A percentile compares a stretch with the other conserved stretches of the same genome.
Evolutionary conservation across 2,888 invertebrate species (phyloP).

Genomic region (Beris chalybata): DNA sequence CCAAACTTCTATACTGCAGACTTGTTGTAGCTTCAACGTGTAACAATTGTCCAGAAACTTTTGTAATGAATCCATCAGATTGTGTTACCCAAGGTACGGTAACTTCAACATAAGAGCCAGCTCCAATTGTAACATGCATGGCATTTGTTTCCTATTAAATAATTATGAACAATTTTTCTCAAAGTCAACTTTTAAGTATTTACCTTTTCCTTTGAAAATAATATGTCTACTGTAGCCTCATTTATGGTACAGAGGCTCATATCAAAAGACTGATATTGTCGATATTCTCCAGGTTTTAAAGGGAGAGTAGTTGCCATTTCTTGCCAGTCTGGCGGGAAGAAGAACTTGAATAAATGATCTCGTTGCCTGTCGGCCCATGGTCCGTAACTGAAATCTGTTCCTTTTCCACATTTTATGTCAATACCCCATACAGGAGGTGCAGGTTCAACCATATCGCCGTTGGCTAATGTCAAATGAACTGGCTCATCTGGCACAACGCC

Average conservation of each 20-base stretch:
- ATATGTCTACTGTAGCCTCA: conserved; percentile 92
- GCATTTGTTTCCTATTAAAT: conserved; percentile 88
- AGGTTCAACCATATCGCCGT: conserved; percentile 90
- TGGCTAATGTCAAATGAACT: conserved; percentile 83
- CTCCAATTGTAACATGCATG: conserved; percentile 91
- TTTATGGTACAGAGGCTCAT: conserved; percentile 86
- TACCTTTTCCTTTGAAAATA: conserved; percentile 84
- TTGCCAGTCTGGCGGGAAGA: conserved; percentile 88
- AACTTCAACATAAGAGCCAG: conserved; percentile 95
- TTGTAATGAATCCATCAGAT: conserved; percentile 85
- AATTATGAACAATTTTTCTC: not conserved
- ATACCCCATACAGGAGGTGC: conserved; percentile 95
- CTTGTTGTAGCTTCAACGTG: conserved; percentile 96
- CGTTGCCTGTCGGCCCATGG: conserved; percentile 99
- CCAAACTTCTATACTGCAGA: conserved; percentile 87
- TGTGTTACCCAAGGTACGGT: conserved; percentile 92
- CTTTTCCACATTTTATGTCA: conserved; percentile 93
- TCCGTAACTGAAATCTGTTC: conserved; percentile 92
- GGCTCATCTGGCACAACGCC: conserved; percentile 91
- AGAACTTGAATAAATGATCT: conserved; percentile 92
- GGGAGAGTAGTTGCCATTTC: conserved; percentile 77
- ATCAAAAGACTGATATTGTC: conserved; percentile 90
- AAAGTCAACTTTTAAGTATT: conserved; percentile 1
- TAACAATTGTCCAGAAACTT: conserved; percentile 89
- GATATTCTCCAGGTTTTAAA: conserved; percentile 82